phyloP scores from a whole-genome alignment of 2,113 vertebrate genomes.

The Periophthalmus modestus region DNA sequence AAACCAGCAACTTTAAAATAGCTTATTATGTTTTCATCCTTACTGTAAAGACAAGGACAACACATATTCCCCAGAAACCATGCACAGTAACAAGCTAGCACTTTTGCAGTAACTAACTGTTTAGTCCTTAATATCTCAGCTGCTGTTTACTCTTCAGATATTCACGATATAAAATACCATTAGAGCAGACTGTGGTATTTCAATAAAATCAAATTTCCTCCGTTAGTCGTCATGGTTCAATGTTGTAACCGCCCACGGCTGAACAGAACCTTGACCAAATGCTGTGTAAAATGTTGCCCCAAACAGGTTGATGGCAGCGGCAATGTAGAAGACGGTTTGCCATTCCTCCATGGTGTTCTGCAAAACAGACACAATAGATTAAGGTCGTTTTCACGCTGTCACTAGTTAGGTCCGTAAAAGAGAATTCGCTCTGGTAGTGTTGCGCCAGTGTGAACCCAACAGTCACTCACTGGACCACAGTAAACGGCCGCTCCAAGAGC shows the following conservation, averaged over 20 bases:
- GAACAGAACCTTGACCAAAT: conserved; percentile 87
- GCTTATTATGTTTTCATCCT: not conserved
- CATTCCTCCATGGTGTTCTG: conserved; percentile 92
- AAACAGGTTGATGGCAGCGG: conserved; percentile 88
- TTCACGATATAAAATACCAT: not conserved
- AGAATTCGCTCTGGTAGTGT: too few species aligned
- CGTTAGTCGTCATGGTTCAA: conserved; percentile 66
- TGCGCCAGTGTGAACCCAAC: too few species aligned
- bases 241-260: conserved; percentile 86
- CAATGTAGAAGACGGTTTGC: conserved; percentile 93
- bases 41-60: not conserved
- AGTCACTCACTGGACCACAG: too few species aligned
- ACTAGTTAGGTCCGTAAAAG: too few species aligned
- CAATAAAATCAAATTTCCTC: not conserved
- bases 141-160: not conserved
- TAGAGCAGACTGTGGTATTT: not conserved
- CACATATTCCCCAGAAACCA: not conserved
- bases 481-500: too few species aligned
- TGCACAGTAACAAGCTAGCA: not conserved
- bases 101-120: not conserved
- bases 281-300: conserved; percentile 87
- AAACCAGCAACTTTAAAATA: conserved; percentile 3
- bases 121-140: not conserved
- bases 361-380: conserved; percentile 21
- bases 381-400: too few species aligned